Conservation (phyloP, 2,888 invertebrate species). For the Acronicta leporina region DNA sequence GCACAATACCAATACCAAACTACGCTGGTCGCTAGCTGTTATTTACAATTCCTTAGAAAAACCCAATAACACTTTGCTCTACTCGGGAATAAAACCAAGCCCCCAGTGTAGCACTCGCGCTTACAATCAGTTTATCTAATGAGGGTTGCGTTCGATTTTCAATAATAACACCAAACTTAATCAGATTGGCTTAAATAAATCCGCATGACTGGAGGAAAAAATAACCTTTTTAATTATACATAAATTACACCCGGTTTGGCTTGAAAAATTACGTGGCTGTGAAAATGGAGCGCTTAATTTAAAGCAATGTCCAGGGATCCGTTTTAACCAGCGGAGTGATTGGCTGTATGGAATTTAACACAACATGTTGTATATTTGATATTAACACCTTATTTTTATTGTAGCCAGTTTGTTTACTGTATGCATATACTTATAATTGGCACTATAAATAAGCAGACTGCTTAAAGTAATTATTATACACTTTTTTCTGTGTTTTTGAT, state of each 20-base stretch:
- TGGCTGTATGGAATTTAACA: constrained; percentile 50
- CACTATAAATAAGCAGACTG: too few relatives aligned
- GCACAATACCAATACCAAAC: too few relatives aligned
- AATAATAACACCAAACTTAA: constrained; percentile 31
- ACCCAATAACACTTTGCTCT: too few relatives aligned
- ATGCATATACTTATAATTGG: neutral
- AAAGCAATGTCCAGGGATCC: constrained; percentile 52
- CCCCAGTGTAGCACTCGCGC: too few relatives aligned
- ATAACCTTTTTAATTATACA: constrained; percentile 54
- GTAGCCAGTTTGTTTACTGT: neutral
- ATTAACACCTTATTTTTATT: constrained; percentile 5
- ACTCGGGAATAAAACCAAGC: too few relatives aligned
- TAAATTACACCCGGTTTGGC: constrained; percentile 47
- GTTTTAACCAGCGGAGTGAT: constrained; percentile 51
- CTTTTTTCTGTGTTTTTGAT: too few relatives aligned
- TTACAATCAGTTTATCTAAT: too few relatives aligned
- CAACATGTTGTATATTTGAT: constrained; percentile 11
- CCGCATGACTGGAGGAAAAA: constrained; percentile 23
- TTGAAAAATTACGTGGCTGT: constrained; percentile 50
- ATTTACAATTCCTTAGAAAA: too few relatives aligned
- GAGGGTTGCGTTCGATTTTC: neutral
- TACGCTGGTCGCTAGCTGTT: too few relatives aligned
- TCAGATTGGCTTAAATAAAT: constrained; percentile 43
- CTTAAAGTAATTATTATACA: too few relatives aligned
- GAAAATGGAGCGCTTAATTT: constrained; percentile 59